A percentile compares a stretch with the other conserved stretches of the same genome.
These are phyloP conservation scores for Bimastos eiseni DNA, from an alignment of 2,888 invertebrate genomes.

Conservation along the genomic window DNA sequence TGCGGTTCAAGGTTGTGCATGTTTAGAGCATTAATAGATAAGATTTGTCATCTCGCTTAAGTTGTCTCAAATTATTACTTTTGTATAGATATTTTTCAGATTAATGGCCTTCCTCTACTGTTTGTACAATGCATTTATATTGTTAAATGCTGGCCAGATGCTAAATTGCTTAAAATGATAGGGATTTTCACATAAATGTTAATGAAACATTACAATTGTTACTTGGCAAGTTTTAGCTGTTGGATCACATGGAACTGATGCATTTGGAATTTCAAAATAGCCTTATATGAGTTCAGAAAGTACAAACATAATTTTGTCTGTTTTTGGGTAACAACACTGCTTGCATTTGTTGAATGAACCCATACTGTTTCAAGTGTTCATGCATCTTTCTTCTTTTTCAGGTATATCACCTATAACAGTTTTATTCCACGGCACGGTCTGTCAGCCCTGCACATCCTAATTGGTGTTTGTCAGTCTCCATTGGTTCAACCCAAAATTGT, in stretches of 20 bases:
- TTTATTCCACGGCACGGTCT: constrained; percentile 73
- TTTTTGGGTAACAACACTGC: background rate
- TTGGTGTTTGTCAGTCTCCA: constrained; percentile 70
- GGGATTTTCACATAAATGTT: background rate
- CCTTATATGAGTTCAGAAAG: background rate
- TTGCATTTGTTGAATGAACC: constrained; percentile 1
- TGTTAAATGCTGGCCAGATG: background rate
- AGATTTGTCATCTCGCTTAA: background rate
- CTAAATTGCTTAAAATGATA: background rate
- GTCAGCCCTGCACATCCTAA: constrained; percentile 74
- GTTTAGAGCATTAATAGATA: background rate
- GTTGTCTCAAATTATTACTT: background rate
- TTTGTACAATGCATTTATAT: too few species aligned
- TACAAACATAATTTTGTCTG: background rate
- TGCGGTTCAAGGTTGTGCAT: background rate
- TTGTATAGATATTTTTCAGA: background rate
- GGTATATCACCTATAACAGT: constrained; percentile 72
- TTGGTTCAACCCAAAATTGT: constrained; percentile 74
- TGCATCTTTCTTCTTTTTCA: constrained; percentile 46
- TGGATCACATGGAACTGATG: background rate
- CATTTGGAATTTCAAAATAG: background rate
- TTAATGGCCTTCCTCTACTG: background rate
- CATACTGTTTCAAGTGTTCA: background rate
- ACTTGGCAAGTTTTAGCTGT: background rate
- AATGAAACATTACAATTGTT: background rate